Base-by-base conservation (phyloP, 1,140 invertebrate genomes). In the Eriocheir sinensis region DNA sequence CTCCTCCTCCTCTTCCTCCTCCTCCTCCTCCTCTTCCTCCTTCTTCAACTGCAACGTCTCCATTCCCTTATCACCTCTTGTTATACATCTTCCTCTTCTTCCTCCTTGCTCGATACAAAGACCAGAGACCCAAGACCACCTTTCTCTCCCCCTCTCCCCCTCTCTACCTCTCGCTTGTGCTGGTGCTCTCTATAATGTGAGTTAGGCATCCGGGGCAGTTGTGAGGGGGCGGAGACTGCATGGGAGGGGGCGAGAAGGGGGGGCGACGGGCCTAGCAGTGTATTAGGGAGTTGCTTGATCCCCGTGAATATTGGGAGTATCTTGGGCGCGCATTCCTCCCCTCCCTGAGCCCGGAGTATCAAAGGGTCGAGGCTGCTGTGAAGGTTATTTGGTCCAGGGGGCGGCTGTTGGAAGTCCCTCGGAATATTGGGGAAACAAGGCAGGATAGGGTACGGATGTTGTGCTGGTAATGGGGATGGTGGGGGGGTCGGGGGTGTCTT, bases 221-320 rank as follows among this genome's bases (percentile, higher is more conserved):
- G 44, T 48, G 44, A 48, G 44, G 15, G 44, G 21, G 12, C 0
- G 6, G 60, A 72, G 60, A 21, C n/a, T n/a, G n/a, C n/a, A n/a
- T 48, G 44, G 4, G 44, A 48, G 44, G 15, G 44, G 21, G 12
- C 0, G 6, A n/a, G n/a, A n/a, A 21, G 60, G 27, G 21, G 60
- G 27, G 27, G 60, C 60, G 60, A n/a, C 60, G 21, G 8, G 60
- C 27, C 60, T 27, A 72, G 48, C 21, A 53, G 60, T 72, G 60
- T 72, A 72, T 72, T 72, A 72, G 60, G 21, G 60, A 72, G 60
- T 72, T n/a, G 60, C 60, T 72, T 72, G 60, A 72, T 34, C 81
- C 38, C 81, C 34, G 34, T 85, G 81, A 85, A 85, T 85, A 85
- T 85, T 85, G 81, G 81, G 60, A 72, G 60, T 72, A 72, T 72